Base-by-base conservation (phyloP, 2,113 vertebrate species). In the Tragulus kanchil region DNA sequence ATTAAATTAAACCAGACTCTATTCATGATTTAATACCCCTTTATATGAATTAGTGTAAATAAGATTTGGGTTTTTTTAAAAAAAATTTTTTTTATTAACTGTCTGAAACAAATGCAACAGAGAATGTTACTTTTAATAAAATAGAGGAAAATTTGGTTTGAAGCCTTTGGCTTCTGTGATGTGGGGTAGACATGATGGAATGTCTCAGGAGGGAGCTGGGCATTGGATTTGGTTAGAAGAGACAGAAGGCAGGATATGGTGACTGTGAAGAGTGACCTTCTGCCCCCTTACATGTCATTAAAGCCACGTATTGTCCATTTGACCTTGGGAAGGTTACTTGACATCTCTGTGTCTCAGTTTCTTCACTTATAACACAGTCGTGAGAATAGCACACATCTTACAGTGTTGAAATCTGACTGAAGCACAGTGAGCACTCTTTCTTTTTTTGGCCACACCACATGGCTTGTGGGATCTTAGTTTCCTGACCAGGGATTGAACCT, bases 71-170 rank as follows among this genome's bases (percentile, higher is more conserved):
- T 64, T 94, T 90, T 77, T 77, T 45, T 28, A n/a, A n/a, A n/a
- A n/a, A n/a, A n/a, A n/a, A n/a, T 36, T 90, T 77, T 77, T 45
- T 28, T 3, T 85, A 82, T 61, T 73, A 94, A 48, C n/a, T 69
- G 58, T 6, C 10, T 79, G 8, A 50, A 94, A 50, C 26, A 92
- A 85, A 65, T 42, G 11, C 8, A 67, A 52, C 23, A 36, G 59
- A 65, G 36, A 69, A 86, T 31, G 36, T 69, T 64, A 87, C 86
- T 69, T 93, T 93, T 58, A 85, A 48, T 89, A 26, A 94, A 92
- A 82, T 16, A 61, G 69, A 90, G 25, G 42, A 26, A 16, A 84
- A 90, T 65, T 75, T 78, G 86, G 64, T 85, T 89, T 42, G 62
- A 73, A 26, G 48, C 8, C 9, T 67, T 8, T 50, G 69, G 25